Evolutionary conservation across 2,113 vertebrate species (phyloP), one percentile per base, ranked within the genome.

Genomic region (Sminthopsis crassicaudata): DNA sequence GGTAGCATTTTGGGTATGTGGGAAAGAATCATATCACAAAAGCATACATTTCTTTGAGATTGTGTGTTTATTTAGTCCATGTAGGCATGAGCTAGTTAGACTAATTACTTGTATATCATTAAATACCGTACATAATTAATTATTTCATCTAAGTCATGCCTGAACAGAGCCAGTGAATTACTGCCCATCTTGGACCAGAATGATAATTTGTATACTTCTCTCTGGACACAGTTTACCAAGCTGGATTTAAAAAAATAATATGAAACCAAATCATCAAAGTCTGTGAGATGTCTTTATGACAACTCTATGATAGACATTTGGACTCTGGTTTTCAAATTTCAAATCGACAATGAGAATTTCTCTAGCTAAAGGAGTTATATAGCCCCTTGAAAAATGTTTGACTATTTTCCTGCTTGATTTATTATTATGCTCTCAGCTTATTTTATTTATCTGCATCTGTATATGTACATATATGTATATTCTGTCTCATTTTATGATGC

Each of bases 91-190:
- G 57, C 90, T 60, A 96, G 89, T 95, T 96, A 94, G 93, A 96
- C 94, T 96, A 97, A 97, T 98, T 97, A 95, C 90, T 96, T 97
- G 97, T 96, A 96, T 91, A 96, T 92, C 92, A 92, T 97, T 97
- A 96, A 98, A 95, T 96, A 96, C 92, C 96, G 27, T 95, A 96
- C 89, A 93, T 93, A 96, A 95, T 97, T 97, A 97, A 97, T 97
- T 97, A 95, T 97, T 97, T 94, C 96, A 96, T 95, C 91, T 92
- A 95, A 97, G 90, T 94, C 30, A 3, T 95, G 30, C 76, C 94
- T 95, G 92, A 96, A 89, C 76, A 95, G 95, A 94, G 88, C 54
- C 91, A 93, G 53, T 95, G 51, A 96, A 96, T 95, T 96, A 92
- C 90, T 88, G 7, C 60, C 96, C 93, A 76, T 30, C 90, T 90